Evolutionary conservation across 2,113 vertebrate genomes (phyloP).

Genomic region (Nerophis ophidion): DNA sequence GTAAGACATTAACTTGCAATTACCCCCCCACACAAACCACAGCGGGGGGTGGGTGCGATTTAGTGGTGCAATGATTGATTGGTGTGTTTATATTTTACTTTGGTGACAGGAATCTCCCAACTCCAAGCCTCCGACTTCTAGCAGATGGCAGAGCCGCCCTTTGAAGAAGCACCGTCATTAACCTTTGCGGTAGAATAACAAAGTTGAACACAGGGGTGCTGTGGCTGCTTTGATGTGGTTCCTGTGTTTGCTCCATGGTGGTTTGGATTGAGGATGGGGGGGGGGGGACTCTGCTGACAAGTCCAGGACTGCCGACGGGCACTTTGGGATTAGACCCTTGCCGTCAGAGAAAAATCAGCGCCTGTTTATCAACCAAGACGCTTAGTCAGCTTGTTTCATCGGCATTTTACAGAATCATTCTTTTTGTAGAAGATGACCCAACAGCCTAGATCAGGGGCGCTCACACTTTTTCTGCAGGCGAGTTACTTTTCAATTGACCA

Average conservation of each 20-base stretch:
- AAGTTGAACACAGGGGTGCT: constrained; percentile 42
- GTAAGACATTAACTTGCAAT: constrained; percentile 57
- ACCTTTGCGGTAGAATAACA: constrained; percentile 64
- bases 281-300: constrained; percentile 42
- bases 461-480: no score
- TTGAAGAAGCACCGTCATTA: constrained; percentile 62
- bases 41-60: constrained; percentile 32
- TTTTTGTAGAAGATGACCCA: no score
- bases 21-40: constrained; percentile 44
- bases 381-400: constrained; percentile 7
- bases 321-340: background rate
- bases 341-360: constrained; percentile 8
- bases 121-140: constrained; percentile 55
- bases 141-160: constrained; percentile 54
- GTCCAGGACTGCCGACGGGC: constrained; percentile 26
- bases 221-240: constrained; percentile 59
- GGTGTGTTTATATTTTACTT: constrained; percentile 59
- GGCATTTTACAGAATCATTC: background rate
- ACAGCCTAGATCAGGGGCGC: background rate
- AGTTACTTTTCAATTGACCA: no score
- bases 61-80: constrained; percentile 53
- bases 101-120: constrained; percentile 50
- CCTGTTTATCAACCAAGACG: background rate
- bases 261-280: constrained; percentile 11
- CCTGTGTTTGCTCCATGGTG: constrained; percentile 45